Evolutionary conservation across 2,113 vertebrate species (phyloP), one percentile per base, ranked within the genome.

Genomic region (Rissa tridactyla): DNA sequence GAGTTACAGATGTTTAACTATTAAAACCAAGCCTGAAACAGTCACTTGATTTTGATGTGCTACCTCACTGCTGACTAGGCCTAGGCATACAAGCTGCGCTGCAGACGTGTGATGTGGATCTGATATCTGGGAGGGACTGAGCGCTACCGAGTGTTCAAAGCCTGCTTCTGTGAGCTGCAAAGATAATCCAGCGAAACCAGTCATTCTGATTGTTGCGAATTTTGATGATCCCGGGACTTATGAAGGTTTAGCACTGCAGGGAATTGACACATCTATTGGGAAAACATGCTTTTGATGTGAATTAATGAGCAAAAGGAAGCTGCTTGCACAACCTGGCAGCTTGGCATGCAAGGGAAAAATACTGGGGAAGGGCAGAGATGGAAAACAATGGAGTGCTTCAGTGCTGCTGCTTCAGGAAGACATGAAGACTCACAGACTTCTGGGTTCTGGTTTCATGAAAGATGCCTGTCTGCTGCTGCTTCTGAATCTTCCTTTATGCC

Each of bases 261-360:
- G 89, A 94, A 94, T 92, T 93, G 82, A 94, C 90, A 93, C 54
- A 23, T 90, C 62, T 82, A 9, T 61, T 92, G 82, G 86, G 90
- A 88, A 92, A 90, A 88, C 40, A 42, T 9, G 87, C 90, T 85
- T 96, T 77, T 89, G 93, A 93, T 88, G 88, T 11, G 38, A 88
- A 86, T 66, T 92, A 96, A 91, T 47, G 66, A 96, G 83, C 86
- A 76, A 88, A 88, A 76, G 86, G 47, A 87, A 95, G 91, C 78
- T 76, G 77, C 94, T 96, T 96, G 91, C 89, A 57, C 90, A 96
- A 95, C 49, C 27, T 5, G 23, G 23, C 69, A 91, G 86, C 47
- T 92, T 95, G 95, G 89, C 69, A 57, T 78, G 73, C 27, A 25
- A 92, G 30, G 44, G 69, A 62, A 71, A 72, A 86, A n/a, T 22